Evolutionary conservation across 2,797 vertebrate genomes (phyloP).

Genomic region (Meda fulgida): DNA sequence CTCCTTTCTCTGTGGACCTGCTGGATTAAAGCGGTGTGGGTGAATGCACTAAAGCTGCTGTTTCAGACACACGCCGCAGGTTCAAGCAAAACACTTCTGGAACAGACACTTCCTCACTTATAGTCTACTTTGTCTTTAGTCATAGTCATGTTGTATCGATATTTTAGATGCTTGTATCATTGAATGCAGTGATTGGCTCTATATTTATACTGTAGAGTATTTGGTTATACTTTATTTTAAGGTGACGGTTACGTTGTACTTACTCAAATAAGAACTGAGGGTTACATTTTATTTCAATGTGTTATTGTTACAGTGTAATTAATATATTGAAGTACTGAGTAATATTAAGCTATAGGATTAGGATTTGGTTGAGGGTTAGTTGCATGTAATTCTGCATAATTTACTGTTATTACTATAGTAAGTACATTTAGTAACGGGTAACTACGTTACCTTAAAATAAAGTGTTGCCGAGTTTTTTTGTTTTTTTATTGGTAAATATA

Average conservation of each 20-base stretch:
- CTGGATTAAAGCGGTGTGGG: constrained; percentile 64
- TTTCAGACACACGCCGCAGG: constrained; percentile 71
- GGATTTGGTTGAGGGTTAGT: no score
- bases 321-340: no score
- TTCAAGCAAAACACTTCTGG: constrained; percentile 42
- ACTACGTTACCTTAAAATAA: no score
- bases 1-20: constrained; percentile 44
- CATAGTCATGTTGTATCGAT: not conserved
- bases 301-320: no score
- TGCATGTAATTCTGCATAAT: no score
- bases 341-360: no score
- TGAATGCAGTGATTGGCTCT: not conserved
- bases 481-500: not conserved
- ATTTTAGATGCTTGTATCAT: not conserved
- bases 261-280: no score
- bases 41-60: constrained; percentile 63
- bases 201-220: not conserved
- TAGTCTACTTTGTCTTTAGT: not conserved
- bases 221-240: no score
- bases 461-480: not conserved
- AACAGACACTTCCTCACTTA: not conserved
- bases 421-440: no score
- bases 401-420: no score
- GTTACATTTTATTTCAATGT: no score
- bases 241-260: no score